Evolutionary conservation across 2,888 invertebrate species (phyloP), one percentile per base, ranked within the genome.

Genomic region (Saturnia japonica): DNA sequence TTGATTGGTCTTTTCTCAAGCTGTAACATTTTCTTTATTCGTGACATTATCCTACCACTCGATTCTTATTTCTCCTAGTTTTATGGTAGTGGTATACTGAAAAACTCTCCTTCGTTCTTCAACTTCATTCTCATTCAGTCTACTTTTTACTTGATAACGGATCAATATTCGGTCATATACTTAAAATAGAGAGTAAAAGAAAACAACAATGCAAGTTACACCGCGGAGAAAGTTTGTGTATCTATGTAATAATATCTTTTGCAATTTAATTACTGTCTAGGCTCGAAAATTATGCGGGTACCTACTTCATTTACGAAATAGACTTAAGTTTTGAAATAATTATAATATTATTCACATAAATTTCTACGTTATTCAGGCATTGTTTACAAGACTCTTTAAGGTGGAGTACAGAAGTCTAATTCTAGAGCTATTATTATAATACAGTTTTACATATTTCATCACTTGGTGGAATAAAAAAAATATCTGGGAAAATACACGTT

Each of bases 331-430:
- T 71, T 62, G 64, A 64, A 64, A 64, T 62, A 71, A 68, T 71
- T 68, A 64, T 71, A 62, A 71, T 69, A 43, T 67, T 69, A n/a
- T 69, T 43, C 60, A 51, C 45, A 69, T 69, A 72, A 72, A 72
- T 67, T n/a, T 72, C 34, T 71, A 34, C 43, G 54, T 69, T 69
- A 67, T 72, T 67, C 45, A 69, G 22, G 57, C 51, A 43, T 42
- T 69, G 71, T 67, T 69, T 60, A 71, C 67, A 25, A 69, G 57
- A 67, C 69, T 71, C 47, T 71, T 64, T 68, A 16, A 51, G 64
- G 25, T 71, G 19, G n/a, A 45, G 16, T n/a, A 45, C n/a, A 47
- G 34, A 28, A 25, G 47, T 28, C 28, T 51, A 40, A 68, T 71
- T 68, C 47, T 68, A 1, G n/a, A 19, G 25, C 9, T n/a, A 47